Conservation (phyloP, 1,140 invertebrate genomes). For the Drosophila takahashii region DNA sequence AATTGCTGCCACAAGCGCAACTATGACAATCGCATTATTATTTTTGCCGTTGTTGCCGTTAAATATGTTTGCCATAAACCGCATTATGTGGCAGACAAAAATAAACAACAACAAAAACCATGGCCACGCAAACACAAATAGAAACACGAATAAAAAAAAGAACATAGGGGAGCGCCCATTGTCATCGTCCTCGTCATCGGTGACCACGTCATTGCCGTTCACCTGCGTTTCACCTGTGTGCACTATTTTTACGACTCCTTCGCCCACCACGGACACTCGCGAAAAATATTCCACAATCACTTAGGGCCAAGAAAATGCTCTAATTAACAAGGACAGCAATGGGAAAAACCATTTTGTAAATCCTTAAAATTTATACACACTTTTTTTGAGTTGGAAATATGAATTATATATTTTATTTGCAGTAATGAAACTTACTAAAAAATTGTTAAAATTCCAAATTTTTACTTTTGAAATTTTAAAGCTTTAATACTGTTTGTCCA, state of each 20-base stretch:
- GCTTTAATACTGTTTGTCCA: not conserved
- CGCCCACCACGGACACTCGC: not conserved
- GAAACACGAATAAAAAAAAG: not conserved
- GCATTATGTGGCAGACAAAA: constrained; percentile 36
- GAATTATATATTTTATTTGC: too few relatives aligned
- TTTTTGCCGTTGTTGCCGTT: constrained; percentile 6
- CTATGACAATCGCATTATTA: constrained; percentile 47
- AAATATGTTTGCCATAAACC: constrained; percentile 41
- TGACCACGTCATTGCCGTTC: constrained; percentile 9
- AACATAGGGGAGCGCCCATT: constrained; percentile 3
- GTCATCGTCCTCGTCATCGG: constrained; percentile 12
- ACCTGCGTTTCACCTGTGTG: constrained; percentile 8
- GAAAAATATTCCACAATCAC: too few relatives aligned
- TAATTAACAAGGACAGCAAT: not conserved
- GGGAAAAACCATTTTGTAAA: too few relatives aligned
- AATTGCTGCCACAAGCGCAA: constrained; percentile 24
- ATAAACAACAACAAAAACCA: constrained; percentile 5
- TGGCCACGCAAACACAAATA: not conserved
- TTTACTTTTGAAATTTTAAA: not conserved
- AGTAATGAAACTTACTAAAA: too few relatives aligned
- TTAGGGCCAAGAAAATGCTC: not conserved
- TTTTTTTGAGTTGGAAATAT: too few relatives aligned
- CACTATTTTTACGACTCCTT: constrained; percentile 9
- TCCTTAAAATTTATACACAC: too few relatives aligned
- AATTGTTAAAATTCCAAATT: too few relatives aligned